Base-by-base conservation (phyloP, 1,140 invertebrate genomes). In the Aphidius gifuensis region DNA sequence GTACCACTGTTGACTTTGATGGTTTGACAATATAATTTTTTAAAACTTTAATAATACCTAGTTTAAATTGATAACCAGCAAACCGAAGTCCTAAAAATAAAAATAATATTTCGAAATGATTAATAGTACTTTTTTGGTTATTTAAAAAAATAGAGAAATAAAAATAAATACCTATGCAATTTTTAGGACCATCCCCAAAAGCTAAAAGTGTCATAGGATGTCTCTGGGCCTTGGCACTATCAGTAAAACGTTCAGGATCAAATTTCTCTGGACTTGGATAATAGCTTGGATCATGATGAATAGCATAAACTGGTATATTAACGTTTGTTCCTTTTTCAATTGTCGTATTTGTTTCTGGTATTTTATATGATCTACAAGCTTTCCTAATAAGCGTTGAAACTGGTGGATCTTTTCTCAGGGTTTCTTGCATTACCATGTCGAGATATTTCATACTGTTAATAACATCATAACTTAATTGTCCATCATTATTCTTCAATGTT, bases 231-330 rank as follows among this genome's bases (percentile, higher is more conserved):
- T 46, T 45, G 9, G 9, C 54, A 45, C 61, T 64, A 4, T 49
- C 56, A 8, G 39, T 53, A 44, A 67, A 69, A 65, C 84, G 68
- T 32, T 87, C 84, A 0, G 86, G 86, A 73, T 86, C 77, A 67
- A 85, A 87, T 11, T 61, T 67, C 6, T 85, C 79, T 7, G 64
- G 85, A 57, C 89, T 81, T 11, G 85, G 83, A 71, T 83, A 90
- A 66, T 82, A 77, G 46, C 83, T 73, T 6, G 83, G 79, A 72
- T 89, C 84, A 16, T 81, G 73, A 65, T 92, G 90, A 50, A 90
- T 77, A 38, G 80, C 79, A 40, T 80, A 75, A 49, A 80, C 68
- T n/a, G 83, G 79, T 56, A 84, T 78, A 39, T 69, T 66, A 5
- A 84, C 60, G 21, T 67, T 61, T 3, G 70, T 76, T 6, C 75